Percentiles rank a stretch among this genome's conserved stretches.
Conservation (phyloP, 1,140 invertebrate genomes). For the Streblospio benedicti region DNA sequence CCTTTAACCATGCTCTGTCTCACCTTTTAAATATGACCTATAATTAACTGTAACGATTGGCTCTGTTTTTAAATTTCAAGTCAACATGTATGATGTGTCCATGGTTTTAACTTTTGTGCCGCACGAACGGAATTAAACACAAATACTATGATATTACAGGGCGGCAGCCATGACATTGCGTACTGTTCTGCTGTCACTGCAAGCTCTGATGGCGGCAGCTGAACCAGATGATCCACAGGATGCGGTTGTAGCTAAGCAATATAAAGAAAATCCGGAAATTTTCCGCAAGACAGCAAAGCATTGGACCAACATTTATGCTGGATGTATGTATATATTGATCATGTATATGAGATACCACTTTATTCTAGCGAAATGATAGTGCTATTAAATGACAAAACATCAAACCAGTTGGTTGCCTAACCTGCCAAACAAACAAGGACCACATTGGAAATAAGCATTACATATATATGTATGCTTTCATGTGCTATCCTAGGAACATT, state of each 20-base stretch:
- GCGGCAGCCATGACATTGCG: conserved; percentile 96
- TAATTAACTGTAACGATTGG: too few relatives aligned
- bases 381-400: background rate
- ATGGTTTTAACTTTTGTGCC: too few relatives aligned
- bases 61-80: too few relatives aligned
- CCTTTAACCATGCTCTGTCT: too few relatives aligned
- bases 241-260: conserved; percentile 85
- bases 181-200: conserved; percentile 85
- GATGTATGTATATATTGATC: conserved; percentile 25
- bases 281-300: conserved; percentile 81
- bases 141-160: too few relatives aligned
- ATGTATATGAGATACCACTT: background rate
- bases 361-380: background rate
- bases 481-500: background rate
- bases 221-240: conserved; percentile 86
- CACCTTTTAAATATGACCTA: too few relatives aligned
- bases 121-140: too few relatives aligned
- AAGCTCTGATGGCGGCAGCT: conserved; percentile 78
- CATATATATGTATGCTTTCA: too few relatives aligned
- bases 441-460: too few relatives aligned
- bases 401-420: background rate
- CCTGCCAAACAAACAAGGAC: too few relatives aligned
- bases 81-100: too few relatives aligned
- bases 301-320: conserved; percentile 93
- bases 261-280: conserved; percentile 75